A percentile compares a stretch with the other conserved stretches of the same genome.
phyloP scores from a whole-genome alignment of 2,797 vertebrate species.

The Aphelocoma californica region DNA sequence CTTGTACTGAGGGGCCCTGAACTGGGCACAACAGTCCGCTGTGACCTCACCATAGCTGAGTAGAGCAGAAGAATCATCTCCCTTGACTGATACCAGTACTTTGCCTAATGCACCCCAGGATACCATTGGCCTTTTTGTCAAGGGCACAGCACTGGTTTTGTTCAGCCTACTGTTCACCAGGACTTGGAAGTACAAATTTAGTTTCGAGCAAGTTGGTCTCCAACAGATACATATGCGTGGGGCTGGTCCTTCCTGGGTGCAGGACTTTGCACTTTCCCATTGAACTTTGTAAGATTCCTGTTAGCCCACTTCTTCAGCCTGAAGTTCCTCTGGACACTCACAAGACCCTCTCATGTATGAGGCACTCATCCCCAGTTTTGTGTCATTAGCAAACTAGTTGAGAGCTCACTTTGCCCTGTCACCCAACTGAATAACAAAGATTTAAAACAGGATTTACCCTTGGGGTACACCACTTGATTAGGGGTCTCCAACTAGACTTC shows the following conservation, averaged over 20 bases:
- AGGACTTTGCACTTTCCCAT: background rate
- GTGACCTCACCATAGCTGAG: background rate
- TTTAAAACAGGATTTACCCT: background rate
- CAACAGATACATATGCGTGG: rapidly evolving
- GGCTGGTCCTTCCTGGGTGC: background rate
- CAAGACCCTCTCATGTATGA: rapidly evolving
- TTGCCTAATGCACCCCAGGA: background rate
- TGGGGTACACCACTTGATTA: background rate
- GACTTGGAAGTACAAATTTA: background rate
- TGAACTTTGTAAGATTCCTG: background rate
- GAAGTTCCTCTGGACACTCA: background rate
- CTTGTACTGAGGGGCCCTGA: background rate
- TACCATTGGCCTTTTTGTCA: background rate
- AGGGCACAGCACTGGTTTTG: background rate
- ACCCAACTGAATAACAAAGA: background rate
- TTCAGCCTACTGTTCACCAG: background rate
- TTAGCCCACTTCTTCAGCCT: background rate
- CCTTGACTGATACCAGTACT: background rate
- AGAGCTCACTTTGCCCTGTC: background rate
- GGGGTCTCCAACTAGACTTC: background rate
- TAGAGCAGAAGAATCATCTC: background rate
- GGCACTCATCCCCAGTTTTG: background rate
- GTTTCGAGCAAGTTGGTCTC: background rate
- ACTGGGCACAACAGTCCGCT: background rate
- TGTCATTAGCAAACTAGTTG: background rate